Conservation (phyloP, 2,797 vertebrate genomes). For the Acanthopagrus latus region DNA sequence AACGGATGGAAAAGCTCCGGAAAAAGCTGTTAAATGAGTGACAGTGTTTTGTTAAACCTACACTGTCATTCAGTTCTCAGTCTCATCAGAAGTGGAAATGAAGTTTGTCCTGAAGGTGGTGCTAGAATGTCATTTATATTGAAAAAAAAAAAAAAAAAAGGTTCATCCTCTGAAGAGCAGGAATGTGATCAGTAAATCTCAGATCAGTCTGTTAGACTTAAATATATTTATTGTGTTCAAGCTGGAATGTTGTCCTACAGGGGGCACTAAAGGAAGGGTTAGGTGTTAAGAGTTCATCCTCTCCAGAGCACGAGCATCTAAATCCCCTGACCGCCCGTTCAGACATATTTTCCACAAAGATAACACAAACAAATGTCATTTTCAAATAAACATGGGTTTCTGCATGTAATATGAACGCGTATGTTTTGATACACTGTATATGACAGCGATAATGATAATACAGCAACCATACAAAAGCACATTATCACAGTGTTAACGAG, state of each 20-base stretch:
- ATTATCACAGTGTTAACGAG: conserved; percentile 54
- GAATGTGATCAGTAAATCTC: background rate
- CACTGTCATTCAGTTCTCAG: no score
- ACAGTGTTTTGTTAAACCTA: no score
- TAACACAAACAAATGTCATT: background rate
- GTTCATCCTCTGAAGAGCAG: background rate
- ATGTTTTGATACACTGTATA: conserved; percentile 17
- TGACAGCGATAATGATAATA: conserved; percentile 27
- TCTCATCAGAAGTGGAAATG: background rate
- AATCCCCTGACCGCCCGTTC: background rate
- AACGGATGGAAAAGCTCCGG: background rate
- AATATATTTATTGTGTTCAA: background rate
- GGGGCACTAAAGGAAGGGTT: background rate
- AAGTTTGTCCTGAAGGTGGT: background rate
- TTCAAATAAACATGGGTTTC: background rate
- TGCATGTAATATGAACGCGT: background rate
- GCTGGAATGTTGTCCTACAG: no score
- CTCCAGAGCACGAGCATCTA: background rate
- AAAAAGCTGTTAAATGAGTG: no score
- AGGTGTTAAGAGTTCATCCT: background rate
- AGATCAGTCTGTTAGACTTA: no score
- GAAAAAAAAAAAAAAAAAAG: background rate
- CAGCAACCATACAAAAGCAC: conserved; percentile 6
- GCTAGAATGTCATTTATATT: no score
- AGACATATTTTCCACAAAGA: background rate